Conservation (phyloP, 2,113 vertebrate genomes). For the Jacana jacana region DNA sequence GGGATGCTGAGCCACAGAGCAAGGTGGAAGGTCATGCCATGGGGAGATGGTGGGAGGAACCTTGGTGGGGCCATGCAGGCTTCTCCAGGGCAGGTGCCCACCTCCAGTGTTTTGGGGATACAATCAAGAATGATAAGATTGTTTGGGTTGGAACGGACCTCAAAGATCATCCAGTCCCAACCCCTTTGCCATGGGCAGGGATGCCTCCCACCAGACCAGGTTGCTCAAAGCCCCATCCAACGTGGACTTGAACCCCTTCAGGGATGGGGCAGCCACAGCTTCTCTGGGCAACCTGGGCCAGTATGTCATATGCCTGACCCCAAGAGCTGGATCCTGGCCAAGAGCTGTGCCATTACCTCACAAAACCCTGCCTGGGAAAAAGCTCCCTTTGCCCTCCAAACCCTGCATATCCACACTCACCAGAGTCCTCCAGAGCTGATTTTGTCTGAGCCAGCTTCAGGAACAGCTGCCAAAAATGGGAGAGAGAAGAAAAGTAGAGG, state of each 20-base stretch:
- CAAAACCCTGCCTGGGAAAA: fast-evolving
- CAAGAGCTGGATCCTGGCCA: neutral
- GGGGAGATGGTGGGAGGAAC: neutral
- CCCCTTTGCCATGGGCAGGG: neutral
- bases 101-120: fast-evolving
- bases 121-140: neutral
- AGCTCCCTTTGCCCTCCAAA: fast-evolving
- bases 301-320: neutral
- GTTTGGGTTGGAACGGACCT: neutral
- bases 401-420: constrained; percentile 59
- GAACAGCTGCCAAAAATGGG: constrained; percentile 75
- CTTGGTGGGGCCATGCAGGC: neutral
- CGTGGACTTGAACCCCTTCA: neutral
- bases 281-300: neutral
- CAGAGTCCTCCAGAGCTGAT: constrained; percentile 87
- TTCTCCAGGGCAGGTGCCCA: neutral
- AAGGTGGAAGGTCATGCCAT: fast-evolving
- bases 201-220: neutral
- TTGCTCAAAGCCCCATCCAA: neutral
- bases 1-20: fast-evolving
- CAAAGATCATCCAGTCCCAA: neutral
- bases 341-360: fast-evolving
- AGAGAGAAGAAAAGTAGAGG: neutral
- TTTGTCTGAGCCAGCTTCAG: constrained; percentile 90
- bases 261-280: neutral